These are phyloP conservation scores for Catharus ustulatus DNA, from an alignment of 2,797 vertebrate species.

Conservation along the genomic window DNA sequence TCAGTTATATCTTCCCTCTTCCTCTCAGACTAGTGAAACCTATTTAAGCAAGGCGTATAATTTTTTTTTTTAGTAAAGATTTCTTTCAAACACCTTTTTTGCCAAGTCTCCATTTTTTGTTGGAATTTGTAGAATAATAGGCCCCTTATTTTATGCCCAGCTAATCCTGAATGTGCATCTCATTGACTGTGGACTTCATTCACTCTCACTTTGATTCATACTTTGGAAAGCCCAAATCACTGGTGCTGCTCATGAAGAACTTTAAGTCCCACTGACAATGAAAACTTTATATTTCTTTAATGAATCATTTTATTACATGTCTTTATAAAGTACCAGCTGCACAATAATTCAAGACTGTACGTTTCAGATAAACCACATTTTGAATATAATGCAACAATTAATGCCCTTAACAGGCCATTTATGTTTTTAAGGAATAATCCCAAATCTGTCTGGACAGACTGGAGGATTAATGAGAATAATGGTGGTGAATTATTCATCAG, in stretches of 20 bases:
- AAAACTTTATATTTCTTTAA: not conserved
- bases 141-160: not conserved
- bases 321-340: not conserved
- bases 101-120: not conserved
- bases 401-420: not conserved
- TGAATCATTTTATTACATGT: not conserved
- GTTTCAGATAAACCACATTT: not conserved
- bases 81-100: not conserved
- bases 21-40: not conserved
- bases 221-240: not conserved
- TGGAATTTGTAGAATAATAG: not conserved
- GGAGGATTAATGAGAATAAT: not conserved
- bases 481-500: not conserved
- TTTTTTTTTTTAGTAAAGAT: not conserved
- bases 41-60: not conserved
- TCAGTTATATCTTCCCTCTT: conserved; percentile 10
- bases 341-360: not conserved
- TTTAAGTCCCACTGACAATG: not conserved
- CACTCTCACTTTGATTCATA: not conserved
- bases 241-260: not conserved
- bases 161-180: not conserved
- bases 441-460: not conserved
- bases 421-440: not conserved
- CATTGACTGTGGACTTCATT: not conserved
- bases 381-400: not conserved